Evolutionary conservation across 1,140 invertebrate genomes (phyloP), one percentile per base, ranked within the genome.

Genomic region (Heliconius hermathena): DNA sequence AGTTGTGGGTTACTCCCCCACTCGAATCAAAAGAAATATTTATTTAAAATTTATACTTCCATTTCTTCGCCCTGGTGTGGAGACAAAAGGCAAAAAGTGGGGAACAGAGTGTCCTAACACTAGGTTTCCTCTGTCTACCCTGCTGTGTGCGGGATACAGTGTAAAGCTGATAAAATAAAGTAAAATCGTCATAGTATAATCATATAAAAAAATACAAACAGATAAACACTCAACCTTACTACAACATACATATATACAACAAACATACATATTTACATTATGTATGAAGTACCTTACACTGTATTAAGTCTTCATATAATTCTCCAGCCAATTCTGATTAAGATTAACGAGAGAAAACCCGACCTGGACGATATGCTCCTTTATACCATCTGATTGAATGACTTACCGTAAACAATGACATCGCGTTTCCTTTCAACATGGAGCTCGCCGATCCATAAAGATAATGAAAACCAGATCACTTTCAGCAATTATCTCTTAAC

Each of bases 331-430:
- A 84, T 85, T 88, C 83, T 90, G 90, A 91, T 91, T 88, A 89
- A 91, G 90, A 91, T 93, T 89, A 93, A 91, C 87, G 90, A 90
- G 84, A 74, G 71, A 76, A 74, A 77, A 76, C 79, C 82, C 85
- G 87, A 89, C 86, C 85, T 84, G 85, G 87, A 87, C 89, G 85
- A 88, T 90, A 87, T 89, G 89, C 82, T 85, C 82, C 85, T 88
- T 93, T 92, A 89, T 90, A 87, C 77, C 80, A 82, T 82, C 87
- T 89, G 90, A 93, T 93, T 92, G 90, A 91, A 93, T 92, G 90
- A 89, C 89, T 90, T 88, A 88, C 86, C 84, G 88, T 90, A 90
- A 93, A 93, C 91, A 93, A 91, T 91, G 89, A 92, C 85, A 83
- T 71, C 80, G 83, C 87, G 80, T 83, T 89, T 87, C 84, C 84